Evolutionary conservation across 2,797 vertebrate genomes (phyloP).

Genomic region (Gallirallus australis): DNA sequence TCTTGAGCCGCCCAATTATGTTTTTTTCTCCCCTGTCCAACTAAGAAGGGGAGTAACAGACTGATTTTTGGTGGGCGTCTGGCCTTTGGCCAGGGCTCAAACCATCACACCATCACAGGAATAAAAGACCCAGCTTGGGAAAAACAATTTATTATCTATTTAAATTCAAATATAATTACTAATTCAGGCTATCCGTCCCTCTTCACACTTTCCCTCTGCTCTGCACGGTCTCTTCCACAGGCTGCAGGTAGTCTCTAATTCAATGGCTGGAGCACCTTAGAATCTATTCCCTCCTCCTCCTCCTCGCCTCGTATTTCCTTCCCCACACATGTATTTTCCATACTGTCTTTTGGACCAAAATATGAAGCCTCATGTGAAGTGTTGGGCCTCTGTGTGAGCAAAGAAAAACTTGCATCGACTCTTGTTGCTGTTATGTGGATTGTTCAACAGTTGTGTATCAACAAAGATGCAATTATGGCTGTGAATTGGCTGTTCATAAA

Average conservation of each 20-base stretch:
- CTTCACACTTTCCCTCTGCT: background rate
- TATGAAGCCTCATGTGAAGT: background rate
- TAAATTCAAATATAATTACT: background rate
- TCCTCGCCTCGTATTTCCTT: background rate
- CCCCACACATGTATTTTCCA: background rate
- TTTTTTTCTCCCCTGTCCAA: no score
- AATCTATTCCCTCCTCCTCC: background rate
- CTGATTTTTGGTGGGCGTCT: no score
- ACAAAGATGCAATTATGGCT: background rate
- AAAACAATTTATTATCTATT: background rate
- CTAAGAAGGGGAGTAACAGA: no score
- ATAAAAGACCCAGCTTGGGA: background rate
- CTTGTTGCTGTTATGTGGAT: background rate
- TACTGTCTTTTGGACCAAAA: background rate
- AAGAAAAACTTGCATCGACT: background rate
- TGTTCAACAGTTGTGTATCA: background rate
- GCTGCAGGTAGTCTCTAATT: background rate
- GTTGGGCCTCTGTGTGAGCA: background rate
- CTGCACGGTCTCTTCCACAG: background rate
- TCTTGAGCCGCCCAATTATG: no score
- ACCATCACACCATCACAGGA: no score
- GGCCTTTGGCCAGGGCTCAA: no score
- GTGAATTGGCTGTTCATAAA: background rate
- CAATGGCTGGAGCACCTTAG: background rate
- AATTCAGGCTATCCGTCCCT: background rate